Evolutionary conservation across 2,113 vertebrate genomes (phyloP), one percentile per base, ranked within the genome.

Genomic region (Takifugu bimaculatus): DNA sequence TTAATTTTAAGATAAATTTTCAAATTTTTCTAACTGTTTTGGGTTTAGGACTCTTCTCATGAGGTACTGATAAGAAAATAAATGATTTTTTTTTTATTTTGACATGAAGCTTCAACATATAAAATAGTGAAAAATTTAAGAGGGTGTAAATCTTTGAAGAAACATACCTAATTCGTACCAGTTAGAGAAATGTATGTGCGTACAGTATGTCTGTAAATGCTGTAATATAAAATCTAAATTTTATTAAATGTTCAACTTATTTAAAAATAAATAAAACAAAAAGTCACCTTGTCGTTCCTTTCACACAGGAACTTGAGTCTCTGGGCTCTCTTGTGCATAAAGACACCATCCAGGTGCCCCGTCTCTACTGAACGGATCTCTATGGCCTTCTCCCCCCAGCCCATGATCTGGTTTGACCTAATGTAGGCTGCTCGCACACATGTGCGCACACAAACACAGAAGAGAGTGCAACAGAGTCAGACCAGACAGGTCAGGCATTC

Each of bases 391-490:
- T 91, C 89, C 7, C 89, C 89, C 89, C 89, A 91, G 78, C 89
- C 89, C 89, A 91, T 91, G 72, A 91, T 91, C 85, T 91, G 89
- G 84, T 91, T 91, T 25, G 89, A 91, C 87, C 88, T 87, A 88
- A 91, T 91, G 86, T 91, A 91, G 74, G 89, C 89, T 91, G 65
- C 39, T 50, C 29, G 52, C 27, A 68, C 28, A 59, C 25, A 55
- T 6, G 5, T 2, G 25, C 5, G 29, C 0, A 48, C 5, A 47
- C 45, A 12, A 11, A 29, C 15, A 43, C 6, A 26, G 28, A 29
- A 5, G 28, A 29, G 28, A 5, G 28, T 29, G 20, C 20, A 20
- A 29, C 28, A 29, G 28, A 39, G 35, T 39, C 9, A 39, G 35
- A 39, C 35, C 35, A 11, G 35, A 39, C 7, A 11, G 11, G 35